Evolutionary conservation across 2,888 invertebrate species (phyloP).

Genomic region (Hypolimnas misippus): DNA sequence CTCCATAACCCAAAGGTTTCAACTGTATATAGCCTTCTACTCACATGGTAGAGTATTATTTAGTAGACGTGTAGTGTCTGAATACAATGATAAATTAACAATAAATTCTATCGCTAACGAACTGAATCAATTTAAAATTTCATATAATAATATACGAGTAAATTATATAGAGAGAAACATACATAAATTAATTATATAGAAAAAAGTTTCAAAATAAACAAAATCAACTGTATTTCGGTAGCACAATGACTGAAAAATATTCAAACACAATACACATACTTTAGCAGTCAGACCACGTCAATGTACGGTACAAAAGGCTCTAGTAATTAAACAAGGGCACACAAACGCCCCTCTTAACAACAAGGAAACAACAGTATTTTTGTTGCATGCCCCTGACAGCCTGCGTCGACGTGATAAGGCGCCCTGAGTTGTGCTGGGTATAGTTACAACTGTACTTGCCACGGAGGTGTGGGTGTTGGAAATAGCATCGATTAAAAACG

Average conservation of each 20-base stretch:
- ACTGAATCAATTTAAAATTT: no score
- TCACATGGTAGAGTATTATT: no score
- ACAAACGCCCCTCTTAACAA: constrained; percentile 62
- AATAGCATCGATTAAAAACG: not conserved
- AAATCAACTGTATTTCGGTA: not conserved
- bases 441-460: constrained; percentile 3
- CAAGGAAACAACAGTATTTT: constrained; percentile 76
- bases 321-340: constrained; percentile 74
- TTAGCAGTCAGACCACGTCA: constrained; percentile 35
- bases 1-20: no score
- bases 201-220: not conserved
- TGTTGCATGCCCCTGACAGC: constrained; percentile 68
- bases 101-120: no score
- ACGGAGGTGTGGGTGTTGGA: constrained; percentile 5
- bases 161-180: no score
- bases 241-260: constrained; percentile 17
- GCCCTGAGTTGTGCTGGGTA: constrained; percentile 24
- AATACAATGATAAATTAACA: no score
- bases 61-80: no score
- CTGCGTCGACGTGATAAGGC: constrained; percentile 71
- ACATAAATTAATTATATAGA: not conserved
- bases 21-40: no score
- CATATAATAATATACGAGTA: no score
- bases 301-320: constrained; percentile 57
- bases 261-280: constrained; percentile 29